Conservation (phyloP, 2,797 vertebrate genomes). For the Ibycter americanus region DNA sequence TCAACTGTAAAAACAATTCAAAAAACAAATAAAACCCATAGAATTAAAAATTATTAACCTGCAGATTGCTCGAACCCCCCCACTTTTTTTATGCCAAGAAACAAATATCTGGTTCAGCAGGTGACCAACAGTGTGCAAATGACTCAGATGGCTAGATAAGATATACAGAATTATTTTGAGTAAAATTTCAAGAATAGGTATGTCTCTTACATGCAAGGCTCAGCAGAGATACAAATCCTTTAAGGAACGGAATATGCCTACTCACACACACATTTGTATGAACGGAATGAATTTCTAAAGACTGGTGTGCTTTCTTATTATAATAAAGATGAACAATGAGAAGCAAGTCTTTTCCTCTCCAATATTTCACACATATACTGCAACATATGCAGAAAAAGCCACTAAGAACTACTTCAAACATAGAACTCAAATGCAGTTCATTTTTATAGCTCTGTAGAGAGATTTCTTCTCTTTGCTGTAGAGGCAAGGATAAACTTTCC, state of each 20-base stretch:
- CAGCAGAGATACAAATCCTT: not conserved
- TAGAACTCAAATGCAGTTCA: not conserved
- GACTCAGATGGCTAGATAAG: not conserved
- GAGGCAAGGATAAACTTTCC: not conserved
- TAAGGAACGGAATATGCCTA: not conserved
- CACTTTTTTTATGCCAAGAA: slow-evolving; percentile 15
- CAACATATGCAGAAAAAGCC: not conserved
- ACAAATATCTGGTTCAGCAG: slow-evolving; percentile 30
- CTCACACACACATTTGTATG: not conserved
- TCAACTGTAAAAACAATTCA: not conserved
- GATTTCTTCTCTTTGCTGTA: not conserved
- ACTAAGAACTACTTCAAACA: not conserved
- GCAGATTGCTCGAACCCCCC: not conserved
- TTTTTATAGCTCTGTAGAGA: not conserved
- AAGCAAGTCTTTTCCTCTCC: not conserved
- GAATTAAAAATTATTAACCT: slow-evolving; percentile 34
- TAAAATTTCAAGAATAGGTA: not conserved
- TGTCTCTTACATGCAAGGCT: not conserved
- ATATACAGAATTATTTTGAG: not conserved
- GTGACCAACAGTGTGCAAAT: not conserved
- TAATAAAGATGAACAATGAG: not conserved
- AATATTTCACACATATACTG: not conserved
- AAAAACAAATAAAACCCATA: not conserved
- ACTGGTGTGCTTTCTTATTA: not conserved
- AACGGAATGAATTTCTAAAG: not conserved